Conservation (phyloP, 2,797 vertebrate species). For the Lithobates sylvaticus region DNA sequence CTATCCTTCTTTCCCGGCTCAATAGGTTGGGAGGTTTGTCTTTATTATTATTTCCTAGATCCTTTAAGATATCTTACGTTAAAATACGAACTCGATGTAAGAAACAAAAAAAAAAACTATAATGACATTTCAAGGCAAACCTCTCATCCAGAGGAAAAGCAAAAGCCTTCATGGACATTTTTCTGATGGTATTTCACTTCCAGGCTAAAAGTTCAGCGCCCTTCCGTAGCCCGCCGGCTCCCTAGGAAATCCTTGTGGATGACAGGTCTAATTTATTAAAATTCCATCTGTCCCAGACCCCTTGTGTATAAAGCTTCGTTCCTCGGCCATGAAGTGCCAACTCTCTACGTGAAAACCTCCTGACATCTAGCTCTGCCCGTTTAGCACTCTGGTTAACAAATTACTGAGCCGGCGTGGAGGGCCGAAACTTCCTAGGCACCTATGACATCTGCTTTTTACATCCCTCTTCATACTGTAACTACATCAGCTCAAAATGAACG, state of each 20-base stretch:
- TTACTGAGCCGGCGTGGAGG: neutral
- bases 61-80: too few relatives aligned
- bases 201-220: slow-evolving; percentile 47
- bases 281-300: slow-evolving; percentile 34
- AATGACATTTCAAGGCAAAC: slow-evolving; percentile 24
- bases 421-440: slow-evolving; percentile 8
- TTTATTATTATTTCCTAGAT: too few relatives aligned
- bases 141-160: neutral
- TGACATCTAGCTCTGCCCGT: slow-evolving; percentile 38
- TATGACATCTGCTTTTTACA: slow-evolving; percentile 19
- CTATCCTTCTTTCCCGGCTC: too few relatives aligned
- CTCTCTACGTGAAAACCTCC: slow-evolving; percentile 44
- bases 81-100: too few relatives aligned
- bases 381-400: slow-evolving; percentile 42
- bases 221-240: slow-evolving; percentile 26
- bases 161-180: slow-evolving; percentile 15
- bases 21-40: too few relatives aligned
- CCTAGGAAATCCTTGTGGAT: slow-evolving; percentile 36
- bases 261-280: slow-evolving; percentile 53
- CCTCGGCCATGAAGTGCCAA: slow-evolving; percentile 17
- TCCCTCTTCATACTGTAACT: neutral
- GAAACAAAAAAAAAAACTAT: neutral
- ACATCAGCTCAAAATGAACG: neutral
- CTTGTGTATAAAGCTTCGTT: slow-evolving; percentile 27
- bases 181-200: slow-evolving; percentile 22